Evolutionary conservation across 92 coral and sea anemone genomes (phyloP).

Genomic region (Porites evermanni): DNA sequence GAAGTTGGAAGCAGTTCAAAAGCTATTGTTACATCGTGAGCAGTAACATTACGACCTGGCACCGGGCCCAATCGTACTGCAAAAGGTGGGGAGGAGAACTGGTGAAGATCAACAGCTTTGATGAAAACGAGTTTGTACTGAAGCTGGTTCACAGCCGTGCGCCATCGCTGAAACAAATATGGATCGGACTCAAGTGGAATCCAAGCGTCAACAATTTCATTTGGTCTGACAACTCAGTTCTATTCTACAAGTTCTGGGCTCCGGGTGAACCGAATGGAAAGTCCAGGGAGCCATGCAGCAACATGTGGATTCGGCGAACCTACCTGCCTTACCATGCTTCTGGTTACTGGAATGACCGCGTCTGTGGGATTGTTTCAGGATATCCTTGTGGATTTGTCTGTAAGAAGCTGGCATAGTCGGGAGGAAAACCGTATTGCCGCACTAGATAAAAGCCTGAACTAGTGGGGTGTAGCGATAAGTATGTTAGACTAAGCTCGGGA

Average conservation of each 20-base stretch:
- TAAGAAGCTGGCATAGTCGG: neutral
- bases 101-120: neutral
- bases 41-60: neutral
- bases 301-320: neutral
- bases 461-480: neutral
- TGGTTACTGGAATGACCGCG: neutral
- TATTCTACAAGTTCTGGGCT: too few relatives aligned
- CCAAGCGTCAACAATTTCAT: too few relatives aligned
- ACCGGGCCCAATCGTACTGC: neutral
- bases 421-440: neutral
- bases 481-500: neutral
- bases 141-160: neutral
- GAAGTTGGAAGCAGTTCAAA: neutral
- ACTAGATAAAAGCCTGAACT: neutral
- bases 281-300: neutral
- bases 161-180: neutral
- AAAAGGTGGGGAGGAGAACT: neutral
- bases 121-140: neutral
- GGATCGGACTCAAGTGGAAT: neutral
- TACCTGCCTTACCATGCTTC: neutral
- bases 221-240: too few relatives aligned
- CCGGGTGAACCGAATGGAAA: too few relatives aligned
- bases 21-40: neutral
- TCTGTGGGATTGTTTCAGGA: neutral
- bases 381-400: neutral